Evolutionary conservation across 2,797 vertebrate genomes (phyloP), one percentile per base, ranked within the genome.

Genomic region (Fistularia commersonii): DNA sequence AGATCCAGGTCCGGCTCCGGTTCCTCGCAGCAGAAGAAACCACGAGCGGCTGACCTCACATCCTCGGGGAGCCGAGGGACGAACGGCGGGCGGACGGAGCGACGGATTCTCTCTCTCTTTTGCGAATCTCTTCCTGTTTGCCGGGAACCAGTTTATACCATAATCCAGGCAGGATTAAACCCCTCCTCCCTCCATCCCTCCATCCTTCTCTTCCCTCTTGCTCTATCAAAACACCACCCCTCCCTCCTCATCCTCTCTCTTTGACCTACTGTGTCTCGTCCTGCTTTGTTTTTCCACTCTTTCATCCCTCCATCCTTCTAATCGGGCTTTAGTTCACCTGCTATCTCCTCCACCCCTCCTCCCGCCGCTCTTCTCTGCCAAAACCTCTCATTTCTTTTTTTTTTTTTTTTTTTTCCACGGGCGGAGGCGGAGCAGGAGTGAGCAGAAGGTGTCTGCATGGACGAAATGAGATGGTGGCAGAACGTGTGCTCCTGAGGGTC

Each of bases 131-230:
- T 58, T 79, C 70, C 61, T 81, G 32, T 51, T 72, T 76, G 66
- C 73, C 59, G 51, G 44, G 63, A 57, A 81, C 81, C 69, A 80
- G 79, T 89, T 86, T 88, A 83, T 78, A 82, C 77, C 64, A 83
- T 92, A 92, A 92, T 68, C 77, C 85, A 86, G 69, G 79, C 79
- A 74, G 85, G 90, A 92, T 92, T 92, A 91, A 90, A 87, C 83
- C 84, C 89, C 84, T 83, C 86, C 83, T 87, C 81, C 82, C 74
- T 76, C 66, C 50, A 66, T 78, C 60, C 48, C 41, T 74, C 52
- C 35, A 47, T 57, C 54, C 48, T 15, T n/a, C n/a, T n/a, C n/a
- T 58, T 46, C 46, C 4, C 43, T 46, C 48, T 58, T 45, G 45
- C 40, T 53, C 62, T 52, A 45, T 44, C 62, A 45, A 64, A 36